Evolutionary conservation across 64 coral and sea anemone genomes (phyloP).

Genomic region (Exaiptasia diaphana): DNA sequence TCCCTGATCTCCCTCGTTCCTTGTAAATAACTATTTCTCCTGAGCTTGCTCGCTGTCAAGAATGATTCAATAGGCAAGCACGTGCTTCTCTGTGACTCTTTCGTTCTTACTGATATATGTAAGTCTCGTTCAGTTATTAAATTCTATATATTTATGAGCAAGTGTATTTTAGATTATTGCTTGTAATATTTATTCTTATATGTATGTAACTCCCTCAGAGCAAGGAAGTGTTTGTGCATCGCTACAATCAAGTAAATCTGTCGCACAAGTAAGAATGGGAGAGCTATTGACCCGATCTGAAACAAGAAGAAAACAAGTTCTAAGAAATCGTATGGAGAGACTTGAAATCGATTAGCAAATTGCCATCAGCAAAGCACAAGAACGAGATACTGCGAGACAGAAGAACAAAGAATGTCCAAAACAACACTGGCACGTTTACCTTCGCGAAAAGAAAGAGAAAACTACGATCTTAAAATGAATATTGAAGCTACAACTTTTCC

Average conservation of each 20-base stretch:
- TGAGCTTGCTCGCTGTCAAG: no score
- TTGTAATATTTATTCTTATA: no score
- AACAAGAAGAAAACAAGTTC: background rate
- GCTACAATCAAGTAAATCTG: background rate
- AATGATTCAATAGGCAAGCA: no score
- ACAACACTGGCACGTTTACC: background rate
- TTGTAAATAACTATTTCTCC: no score
- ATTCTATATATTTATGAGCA: no score
- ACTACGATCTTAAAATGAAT: background rate
- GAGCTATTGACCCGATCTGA: background rate
- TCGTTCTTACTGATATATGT: no score
- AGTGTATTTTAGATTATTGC: no score
- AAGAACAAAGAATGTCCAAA: background rate
- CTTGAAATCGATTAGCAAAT: background rate
- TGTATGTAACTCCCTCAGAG: slow-evolving; percentile 1
- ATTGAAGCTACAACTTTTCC: background rate
- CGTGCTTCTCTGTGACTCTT: no score
- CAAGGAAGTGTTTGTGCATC: background rate
- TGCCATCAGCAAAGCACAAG: background rate
- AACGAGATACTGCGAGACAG: background rate
- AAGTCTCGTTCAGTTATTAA: no score
- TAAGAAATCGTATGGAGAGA: background rate
- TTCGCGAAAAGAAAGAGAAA: background rate
- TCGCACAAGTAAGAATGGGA: background rate
- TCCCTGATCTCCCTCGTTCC: no score